Conservation (phyloP, 2,888 invertebrate species). For the Panopea generosa region DNA sequence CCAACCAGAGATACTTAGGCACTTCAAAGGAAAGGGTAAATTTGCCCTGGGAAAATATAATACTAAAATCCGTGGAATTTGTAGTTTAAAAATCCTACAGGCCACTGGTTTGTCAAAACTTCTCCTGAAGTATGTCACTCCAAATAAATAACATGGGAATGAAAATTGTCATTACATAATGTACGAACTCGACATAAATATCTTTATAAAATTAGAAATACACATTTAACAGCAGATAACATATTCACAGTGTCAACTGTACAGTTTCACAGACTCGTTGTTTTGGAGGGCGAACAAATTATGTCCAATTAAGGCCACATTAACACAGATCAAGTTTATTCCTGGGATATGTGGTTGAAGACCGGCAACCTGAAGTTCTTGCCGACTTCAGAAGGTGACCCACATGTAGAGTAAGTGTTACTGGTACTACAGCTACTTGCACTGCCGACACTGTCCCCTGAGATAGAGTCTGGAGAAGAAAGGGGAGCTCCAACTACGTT, state of each 20-base stretch:
- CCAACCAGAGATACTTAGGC: conserved; percentile 33
- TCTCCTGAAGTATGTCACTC: conserved; percentile 39
- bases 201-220: conserved; percentile 48
- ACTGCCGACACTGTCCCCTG: conserved; percentile 73
- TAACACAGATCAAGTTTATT: conserved; percentile 42
- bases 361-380: conserved; percentile 76
- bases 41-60: conserved; percentile 45
- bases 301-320: conserved; percentile 12
- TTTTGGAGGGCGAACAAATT: conserved; percentile 1
- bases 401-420: conserved; percentile 63
- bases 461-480: conserved; percentile 75
- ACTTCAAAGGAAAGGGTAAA: conserved; percentile 27
- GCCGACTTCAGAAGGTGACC: conserved; percentile 74
- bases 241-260: conserved; percentile 20
- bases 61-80: conserved; percentile 29
- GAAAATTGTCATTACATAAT: conserved; percentile 36
- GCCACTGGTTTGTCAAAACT: conserved; percentile 1
- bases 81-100: conserved; percentile 3
- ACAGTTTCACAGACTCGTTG: conserved; percentile 17
- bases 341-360: conserved; percentile 74
- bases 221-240: conserved; percentile 36
- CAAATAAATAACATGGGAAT: conserved; percentile 55
- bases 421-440: conserved; percentile 58
- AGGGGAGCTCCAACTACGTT: conserved; percentile 60
- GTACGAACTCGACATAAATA: conserved; percentile 40